Evolutionary conservation across 2,113 vertebrate species (phyloP), one percentile per base, ranked within the genome.

Genomic region (Notechis scutatus): DNA sequence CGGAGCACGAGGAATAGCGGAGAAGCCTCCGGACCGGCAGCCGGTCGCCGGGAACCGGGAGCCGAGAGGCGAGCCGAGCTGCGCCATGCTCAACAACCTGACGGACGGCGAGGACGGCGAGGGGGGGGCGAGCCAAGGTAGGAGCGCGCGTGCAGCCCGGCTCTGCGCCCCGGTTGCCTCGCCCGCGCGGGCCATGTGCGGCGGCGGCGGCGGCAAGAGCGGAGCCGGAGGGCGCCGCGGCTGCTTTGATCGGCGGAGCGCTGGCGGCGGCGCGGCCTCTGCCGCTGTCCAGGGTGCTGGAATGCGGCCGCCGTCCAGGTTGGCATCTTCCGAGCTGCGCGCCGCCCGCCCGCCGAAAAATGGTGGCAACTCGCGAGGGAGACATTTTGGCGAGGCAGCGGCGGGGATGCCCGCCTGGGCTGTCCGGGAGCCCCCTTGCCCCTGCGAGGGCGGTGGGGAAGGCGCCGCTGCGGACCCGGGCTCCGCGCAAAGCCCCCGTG

Each of bases 71-170:
- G 29, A 74, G 92, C 61, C 24, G 12, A 96, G 96, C 95, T 97
- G 97, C 97, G 97, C 98, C 98, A 99, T 99, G 99, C 98, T 99
- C 93, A 99, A 99, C 98, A 99, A 99, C 98, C 98, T 99, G 98
- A 98, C 98, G 94, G 99, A 99, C 97, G 98, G 98, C 94, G 99
- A 99, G 98, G 99, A 99, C 96, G 99, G 98, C 96, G 99, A 99
- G 94, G 99, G 98, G 96, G 98, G 98, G 96, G 98, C 98, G 95
- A 98, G 98, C 95, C 99, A 98, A 96, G 99, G 99, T 99, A 98
- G 98, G 98, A 34, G 26, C 98, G 97, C 96, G 21, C 64, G 34
- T 15, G 6, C 14, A 55, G 11, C 24, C 18, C n/a, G 20, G 50
- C 57, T n/a, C 42, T 24, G 24, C 23, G 21, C 64, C 18, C 56